Percentiles rank a stretch among this genome's conserved stretches.
These are phyloP conservation scores for Scortum barcoo DNA, from an alignment of 2,113 vertebrate genomes.

Conservation along the genomic window DNA sequence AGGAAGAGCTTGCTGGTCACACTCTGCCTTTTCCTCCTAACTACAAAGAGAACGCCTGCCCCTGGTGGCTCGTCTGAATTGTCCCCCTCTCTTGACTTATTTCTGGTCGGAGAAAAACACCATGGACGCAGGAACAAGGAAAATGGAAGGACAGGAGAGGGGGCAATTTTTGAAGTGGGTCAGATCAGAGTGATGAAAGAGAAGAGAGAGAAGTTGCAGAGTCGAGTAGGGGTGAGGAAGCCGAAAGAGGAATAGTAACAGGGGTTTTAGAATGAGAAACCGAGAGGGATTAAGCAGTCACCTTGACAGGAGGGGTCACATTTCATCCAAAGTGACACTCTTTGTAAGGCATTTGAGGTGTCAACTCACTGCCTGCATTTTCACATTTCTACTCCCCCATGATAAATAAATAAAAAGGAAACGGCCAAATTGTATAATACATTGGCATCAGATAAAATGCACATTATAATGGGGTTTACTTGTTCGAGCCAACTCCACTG, in stretches of 20 bases:
- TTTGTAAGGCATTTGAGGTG: conserved; percentile 3
- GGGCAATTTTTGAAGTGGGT: conserved; percentile 39
- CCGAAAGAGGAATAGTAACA: conserved; percentile 13
- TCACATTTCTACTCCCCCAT: not conserved
- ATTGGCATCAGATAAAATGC: conserved; percentile 3
- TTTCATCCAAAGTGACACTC: conserved; percentile 21
- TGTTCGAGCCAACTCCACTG: conserved; percentile 14
- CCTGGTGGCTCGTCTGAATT: conserved; percentile 39
- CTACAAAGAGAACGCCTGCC: conserved; percentile 63
- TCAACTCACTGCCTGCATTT: conserved; percentile 14
- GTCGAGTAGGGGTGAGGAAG: conserved; percentile 11
- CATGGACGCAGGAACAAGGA: conserved; percentile 30
- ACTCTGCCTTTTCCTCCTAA: conserved; percentile 50
- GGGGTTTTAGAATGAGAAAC: conserved; percentile 22
- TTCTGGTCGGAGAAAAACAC: conserved; percentile 43
- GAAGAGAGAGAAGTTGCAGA: conserved; percentile 18
- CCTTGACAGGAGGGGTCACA: conserved; percentile 33
- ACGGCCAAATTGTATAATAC: conserved; percentile 8
- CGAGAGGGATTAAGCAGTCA: conserved; percentile 41
- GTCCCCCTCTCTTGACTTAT: conserved; percentile 54
- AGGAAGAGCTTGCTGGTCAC: conserved; percentile 60
- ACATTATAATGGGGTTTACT: conserved; percentile 14
- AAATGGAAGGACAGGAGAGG: conserved; percentile 6
- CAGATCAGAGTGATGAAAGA: conserved; percentile 41
- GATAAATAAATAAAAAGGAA: conserved; percentile 1